A percentile compares a stretch with the other conserved stretches of the same genome.
These are phyloP conservation scores for Vidua macroura DNA, from an alignment of 2,113 vertebrate genomes.

Conservation along the genomic window DNA sequence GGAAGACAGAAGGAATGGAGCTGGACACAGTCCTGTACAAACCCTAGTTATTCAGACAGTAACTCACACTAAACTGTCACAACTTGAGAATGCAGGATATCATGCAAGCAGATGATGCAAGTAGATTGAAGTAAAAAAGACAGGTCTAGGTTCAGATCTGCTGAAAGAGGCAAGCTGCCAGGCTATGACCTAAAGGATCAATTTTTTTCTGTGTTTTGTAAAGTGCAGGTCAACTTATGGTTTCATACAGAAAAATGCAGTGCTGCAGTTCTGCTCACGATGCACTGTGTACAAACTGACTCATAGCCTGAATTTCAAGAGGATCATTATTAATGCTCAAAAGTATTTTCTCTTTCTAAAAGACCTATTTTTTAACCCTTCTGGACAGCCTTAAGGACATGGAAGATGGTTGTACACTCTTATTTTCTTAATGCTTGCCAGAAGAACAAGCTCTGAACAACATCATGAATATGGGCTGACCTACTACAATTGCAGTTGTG, in stretches of 20 bases:
- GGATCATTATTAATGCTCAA: background rate
- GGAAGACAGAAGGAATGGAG: background rate
- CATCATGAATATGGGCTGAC: background rate
- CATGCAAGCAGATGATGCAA: background rate
- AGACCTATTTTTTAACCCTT: background rate
- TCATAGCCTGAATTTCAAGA: background rate
- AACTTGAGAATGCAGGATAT: background rate
- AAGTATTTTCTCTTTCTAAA: background rate
- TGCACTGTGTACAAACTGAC: fast-evolving
- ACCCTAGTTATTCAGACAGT: background rate
- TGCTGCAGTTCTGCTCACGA: fast-evolving
- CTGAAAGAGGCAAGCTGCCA: background rate
- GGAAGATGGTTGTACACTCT: background rate
- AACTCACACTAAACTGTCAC: background rate
- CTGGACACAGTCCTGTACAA: background rate
- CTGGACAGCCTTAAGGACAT: background rate
- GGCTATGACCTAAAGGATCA: background rate
- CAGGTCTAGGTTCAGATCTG: background rate
- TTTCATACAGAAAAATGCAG: background rate
- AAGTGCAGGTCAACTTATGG: background rate
- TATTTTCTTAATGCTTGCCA: background rate
- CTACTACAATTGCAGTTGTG: background rate
- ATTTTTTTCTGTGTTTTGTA: background rate
- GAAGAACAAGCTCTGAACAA: background rate
- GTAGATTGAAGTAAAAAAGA: background rate